Evolutionary conservation across 2,797 vertebrate species (phyloP).

Genomic region (Danionella dracula): DNA sequence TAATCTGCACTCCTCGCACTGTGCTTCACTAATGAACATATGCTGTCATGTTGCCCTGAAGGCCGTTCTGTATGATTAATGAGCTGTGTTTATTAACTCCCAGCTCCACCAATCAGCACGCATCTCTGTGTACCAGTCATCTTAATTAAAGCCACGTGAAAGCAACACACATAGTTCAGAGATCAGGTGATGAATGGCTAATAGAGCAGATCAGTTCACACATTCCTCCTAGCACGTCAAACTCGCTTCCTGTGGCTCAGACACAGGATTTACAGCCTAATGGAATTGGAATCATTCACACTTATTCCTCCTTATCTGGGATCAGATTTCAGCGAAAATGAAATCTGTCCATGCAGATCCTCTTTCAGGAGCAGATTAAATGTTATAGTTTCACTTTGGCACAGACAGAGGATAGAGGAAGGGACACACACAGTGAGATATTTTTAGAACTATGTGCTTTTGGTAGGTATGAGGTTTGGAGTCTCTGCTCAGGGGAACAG

Average conservation of each 20-base stretch:
- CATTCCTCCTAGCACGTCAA: neutral
- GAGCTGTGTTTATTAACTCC: conserved; percentile 25
- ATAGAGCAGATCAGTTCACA: neutral
- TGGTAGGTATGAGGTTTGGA: conserved; percentile 43
- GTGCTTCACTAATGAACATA: conserved; percentile 18
- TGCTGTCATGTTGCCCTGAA: conserved; percentile 17
- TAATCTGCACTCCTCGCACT: neutral
- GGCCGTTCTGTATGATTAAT: conserved; percentile 39
- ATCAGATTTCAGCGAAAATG: neutral
- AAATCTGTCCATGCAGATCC: conserved; percentile 11
- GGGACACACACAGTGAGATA: conserved; percentile 1
- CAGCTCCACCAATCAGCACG: conserved; percentile 10
- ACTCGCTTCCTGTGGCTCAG: neutral
- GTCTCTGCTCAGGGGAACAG: conserved; percentile 21
- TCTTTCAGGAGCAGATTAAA: conserved; percentile 16
- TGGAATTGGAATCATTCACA: conserved; percentile 1
- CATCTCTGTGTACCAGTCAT: neutral
- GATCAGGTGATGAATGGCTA: neutral
- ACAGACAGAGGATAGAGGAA: conserved; percentile 8
- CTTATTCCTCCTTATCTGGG: neutral
- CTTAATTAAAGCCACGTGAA: neutral
- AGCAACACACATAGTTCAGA: neutral
- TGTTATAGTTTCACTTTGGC: conserved; percentile 4
- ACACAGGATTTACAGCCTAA: neutral
- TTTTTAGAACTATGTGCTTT: conserved; percentile 43